Percentiles rank a stretch among this genome's conserved stretches.
Conservation (phyloP, 2,888 invertebrate genomes). For the Melanargia galathea region DNA sequence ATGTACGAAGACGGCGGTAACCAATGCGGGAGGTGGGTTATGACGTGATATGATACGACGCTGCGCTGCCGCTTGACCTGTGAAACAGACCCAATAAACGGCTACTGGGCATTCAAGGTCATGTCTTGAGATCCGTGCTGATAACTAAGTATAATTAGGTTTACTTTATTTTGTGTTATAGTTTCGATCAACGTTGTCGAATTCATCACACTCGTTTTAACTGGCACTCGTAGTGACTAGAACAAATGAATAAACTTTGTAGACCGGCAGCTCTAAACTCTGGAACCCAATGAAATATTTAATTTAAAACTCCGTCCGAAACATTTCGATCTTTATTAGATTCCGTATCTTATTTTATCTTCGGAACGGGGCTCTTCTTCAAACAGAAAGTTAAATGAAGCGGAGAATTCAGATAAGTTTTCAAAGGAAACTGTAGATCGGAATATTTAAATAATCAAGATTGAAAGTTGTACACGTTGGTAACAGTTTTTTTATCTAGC, state of each 20-base stretch:
- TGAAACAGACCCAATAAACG: too few relatives aligned
- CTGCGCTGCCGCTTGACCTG: too few relatives aligned
- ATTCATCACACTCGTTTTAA: too few relatives aligned
- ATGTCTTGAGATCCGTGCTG: too few relatives aligned
- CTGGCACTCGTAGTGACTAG: background rate
- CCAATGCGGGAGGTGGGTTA: too few relatives aligned
- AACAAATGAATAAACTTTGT: slow-evolving; percentile 1
- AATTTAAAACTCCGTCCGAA: slow-evolving; percentile 22
- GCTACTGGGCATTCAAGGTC: too few relatives aligned
- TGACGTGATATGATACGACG: too few relatives aligned
- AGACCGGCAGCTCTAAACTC: background rate
- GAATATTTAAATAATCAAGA: background rate
- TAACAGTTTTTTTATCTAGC: too few relatives aligned
- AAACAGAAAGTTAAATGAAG: slow-evolving; percentile 30
- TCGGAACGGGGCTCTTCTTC: slow-evolving; percentile 6
- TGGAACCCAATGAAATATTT: slow-evolving; percentile 12
- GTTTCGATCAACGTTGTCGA: too few relatives aligned
- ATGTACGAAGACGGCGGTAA: too few relatives aligned
- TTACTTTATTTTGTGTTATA: too few relatives aligned
- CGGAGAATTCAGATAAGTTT: slow-evolving; percentile 13
- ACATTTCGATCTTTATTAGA: slow-evolving; percentile 29
- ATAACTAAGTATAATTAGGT: too few relatives aligned
- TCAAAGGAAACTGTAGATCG: background rate
- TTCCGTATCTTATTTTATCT: slow-evolving; percentile 31
- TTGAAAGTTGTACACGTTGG: slow-evolving; percentile 6